These are phyloP conservation scores for Pocillopora meandrina DNA, from an alignment of 92 coral and sea anemone species.

Conservation along the genomic window DNA sequence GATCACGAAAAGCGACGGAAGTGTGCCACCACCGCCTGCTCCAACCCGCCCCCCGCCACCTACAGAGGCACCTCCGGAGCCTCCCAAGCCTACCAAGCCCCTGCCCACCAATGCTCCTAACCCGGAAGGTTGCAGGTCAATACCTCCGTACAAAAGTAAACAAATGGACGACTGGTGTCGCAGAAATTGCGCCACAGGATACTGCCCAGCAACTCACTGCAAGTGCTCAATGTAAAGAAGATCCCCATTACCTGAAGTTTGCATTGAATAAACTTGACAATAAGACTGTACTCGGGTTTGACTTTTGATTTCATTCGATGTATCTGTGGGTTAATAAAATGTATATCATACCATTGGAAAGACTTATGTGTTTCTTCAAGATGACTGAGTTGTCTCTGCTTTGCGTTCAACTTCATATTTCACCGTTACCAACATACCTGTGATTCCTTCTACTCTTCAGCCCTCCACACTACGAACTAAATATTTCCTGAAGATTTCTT, in stretches of 20 bases:
- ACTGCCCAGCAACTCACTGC: conserved; percentile 47
- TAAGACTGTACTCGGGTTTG: too few species aligned
- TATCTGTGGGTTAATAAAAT: too few species aligned
- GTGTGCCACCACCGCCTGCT: conserved; percentile 44
- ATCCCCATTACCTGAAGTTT: neutral
- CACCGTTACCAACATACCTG: too few species aligned
- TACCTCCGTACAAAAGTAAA: conserved; percentile 15
- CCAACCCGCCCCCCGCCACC: conserved; percentile 34
- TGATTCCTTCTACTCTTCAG: too few species aligned
- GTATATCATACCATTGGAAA: too few species aligned
- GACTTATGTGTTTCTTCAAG: too few species aligned
- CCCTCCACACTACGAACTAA: too few species aligned
- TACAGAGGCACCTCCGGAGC: conserved; percentile 11
- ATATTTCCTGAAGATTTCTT: too few species aligned
- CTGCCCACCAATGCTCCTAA: conserved; percentile 30
- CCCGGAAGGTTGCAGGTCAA: conserved; percentile 41
- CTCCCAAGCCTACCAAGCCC: conserved; percentile 25
- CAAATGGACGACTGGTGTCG: conserved; percentile 62
- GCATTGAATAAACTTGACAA: neutral
- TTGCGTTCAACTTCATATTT: too few species aligned
- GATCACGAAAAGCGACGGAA: conserved; percentile 57
- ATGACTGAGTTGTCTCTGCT: too few species aligned
- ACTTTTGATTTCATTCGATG: too few species aligned
- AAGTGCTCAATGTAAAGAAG: conserved; percentile 15
- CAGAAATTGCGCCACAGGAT: conserved; percentile 51